Conservation (phyloP, 2,888 invertebrate genomes). For the Acleris holmiana region DNA sequence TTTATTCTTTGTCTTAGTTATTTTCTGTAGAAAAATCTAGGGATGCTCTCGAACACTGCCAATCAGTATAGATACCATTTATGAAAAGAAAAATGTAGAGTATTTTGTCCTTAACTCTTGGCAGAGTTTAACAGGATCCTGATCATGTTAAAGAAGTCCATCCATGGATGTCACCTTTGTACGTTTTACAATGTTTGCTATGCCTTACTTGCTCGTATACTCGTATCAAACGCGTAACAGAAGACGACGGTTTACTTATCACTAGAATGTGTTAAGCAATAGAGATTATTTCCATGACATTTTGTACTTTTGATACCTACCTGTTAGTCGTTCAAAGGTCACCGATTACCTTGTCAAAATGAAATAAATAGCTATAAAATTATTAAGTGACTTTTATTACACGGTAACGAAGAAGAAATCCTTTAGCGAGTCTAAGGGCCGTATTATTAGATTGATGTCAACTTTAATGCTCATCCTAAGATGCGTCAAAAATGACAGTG, state of each 20-base stretch:
- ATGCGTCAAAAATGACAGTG: too few relatives aligned
- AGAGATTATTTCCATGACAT: slow-evolving; percentile 75
- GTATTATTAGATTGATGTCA: too few relatives aligned
- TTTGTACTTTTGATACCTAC: slow-evolving; percentile 83
- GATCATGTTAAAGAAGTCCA: background rate
- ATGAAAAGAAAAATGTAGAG: too few relatives aligned
- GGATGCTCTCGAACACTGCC: slow-evolving; percentile 11
- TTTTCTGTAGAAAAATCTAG: slow-evolving; percentile 18
- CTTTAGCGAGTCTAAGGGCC: too few relatives aligned
- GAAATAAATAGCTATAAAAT: slow-evolving; percentile 80
- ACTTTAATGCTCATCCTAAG: too few relatives aligned
- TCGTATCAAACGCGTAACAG: slow-evolving; percentile 69
- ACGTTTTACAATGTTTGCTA: slow-evolving; percentile 47
- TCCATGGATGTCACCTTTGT: slow-evolving; percentile 54
- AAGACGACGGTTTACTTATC: slow-evolving; percentile 77
- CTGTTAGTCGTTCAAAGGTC: slow-evolving; percentile 80
- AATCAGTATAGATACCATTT: background rate
- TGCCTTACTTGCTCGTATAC: slow-evolving; percentile 51
- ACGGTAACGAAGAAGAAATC: background rate
- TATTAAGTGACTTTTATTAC: slow-evolving; percentile 52
- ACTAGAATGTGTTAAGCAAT: slow-evolving; percentile 64
- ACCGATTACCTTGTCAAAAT: slow-evolving; percentile 82
- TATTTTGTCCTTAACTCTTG: too few relatives aligned
- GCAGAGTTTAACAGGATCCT: slow-evolving; percentile 19
- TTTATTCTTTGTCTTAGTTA: slow-evolving; percentile 35